phyloP scores from a whole-genome alignment of 2,888 invertebrate genomes.

The Balanococcus diminutus region DNA sequence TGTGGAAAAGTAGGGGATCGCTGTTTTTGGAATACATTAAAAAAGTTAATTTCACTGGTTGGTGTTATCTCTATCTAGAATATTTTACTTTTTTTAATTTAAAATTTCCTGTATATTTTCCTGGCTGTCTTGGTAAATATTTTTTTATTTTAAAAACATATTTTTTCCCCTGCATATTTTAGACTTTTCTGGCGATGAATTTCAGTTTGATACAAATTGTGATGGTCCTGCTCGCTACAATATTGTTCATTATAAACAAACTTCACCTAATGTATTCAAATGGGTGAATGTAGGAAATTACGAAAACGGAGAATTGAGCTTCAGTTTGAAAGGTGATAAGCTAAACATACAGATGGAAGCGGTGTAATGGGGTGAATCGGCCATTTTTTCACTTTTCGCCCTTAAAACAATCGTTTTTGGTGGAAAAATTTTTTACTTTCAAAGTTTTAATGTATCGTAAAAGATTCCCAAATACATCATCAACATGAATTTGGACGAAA shows the following conservation, averaged over 20 bases:
- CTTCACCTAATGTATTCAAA: constrained; percentile 72
- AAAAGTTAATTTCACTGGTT: constrained; percentile 87
- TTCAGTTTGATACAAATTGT: constrained; percentile 86
- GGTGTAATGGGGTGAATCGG: no score
- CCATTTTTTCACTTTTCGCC: no score
- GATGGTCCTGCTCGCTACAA: constrained; percentile 95
- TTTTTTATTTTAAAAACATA: not conserved
- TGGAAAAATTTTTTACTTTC: no score
- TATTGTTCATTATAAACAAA: constrained; percentile 92
- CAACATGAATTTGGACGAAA: no score
- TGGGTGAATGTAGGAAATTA: constrained; percentile 91
- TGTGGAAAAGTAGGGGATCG: constrained; percentile 88
- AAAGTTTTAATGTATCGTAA: no score
- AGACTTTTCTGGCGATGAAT: constrained; percentile 73
- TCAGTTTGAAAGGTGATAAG: constrained; percentile 78
- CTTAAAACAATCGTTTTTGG: no score
- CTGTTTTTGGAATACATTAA: constrained; percentile 82
- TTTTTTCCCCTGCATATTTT: not conserved
- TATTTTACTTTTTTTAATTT: not conserved
- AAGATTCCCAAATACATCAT: no score
- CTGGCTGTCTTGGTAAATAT: no score
- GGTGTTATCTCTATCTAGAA: constrained; percentile 59
- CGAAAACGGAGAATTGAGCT: constrained; percentile 76
- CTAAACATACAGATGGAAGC: no score
- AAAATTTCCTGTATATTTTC: no score